Conservation (phyloP, 1,140 invertebrate species). For the Drosophila fuyamai region DNA sequence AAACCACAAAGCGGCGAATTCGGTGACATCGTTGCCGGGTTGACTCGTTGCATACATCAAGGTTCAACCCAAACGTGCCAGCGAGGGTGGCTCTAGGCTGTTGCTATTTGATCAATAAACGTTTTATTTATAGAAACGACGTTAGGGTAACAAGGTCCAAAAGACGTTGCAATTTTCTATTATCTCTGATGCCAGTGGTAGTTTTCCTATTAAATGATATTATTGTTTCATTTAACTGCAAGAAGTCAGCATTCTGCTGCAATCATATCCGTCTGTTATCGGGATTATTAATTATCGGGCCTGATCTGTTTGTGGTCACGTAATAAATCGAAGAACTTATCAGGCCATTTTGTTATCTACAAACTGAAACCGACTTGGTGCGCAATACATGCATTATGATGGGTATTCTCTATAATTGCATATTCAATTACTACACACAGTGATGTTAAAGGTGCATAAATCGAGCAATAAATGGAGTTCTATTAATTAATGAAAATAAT, state of each 20-base stretch:
- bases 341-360: neutral
- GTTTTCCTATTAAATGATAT: slow-evolving; percentile 2
- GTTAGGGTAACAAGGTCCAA: slow-evolving; percentile 24
- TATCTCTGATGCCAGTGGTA: slow-evolving; percentile 5
- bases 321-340: slow-evolving; percentile 26
- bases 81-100: slow-evolving; percentile 28
- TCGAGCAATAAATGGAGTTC: slow-evolving; percentile 1
- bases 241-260: slow-evolving; percentile 1
- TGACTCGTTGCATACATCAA: slow-evolving; percentile 39
- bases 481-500: slow-evolving; percentile 6
- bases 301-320: slow-evolving; percentile 17
- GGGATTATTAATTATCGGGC: slow-evolving; percentile 1
- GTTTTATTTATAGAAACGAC: slow-evolving; percentile 61
- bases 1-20: slow-evolving; percentile 14
- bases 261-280: slow-evolving; percentile 10
- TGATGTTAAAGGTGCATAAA: neutral
- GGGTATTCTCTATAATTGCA: neutral
- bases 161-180: slow-evolving; percentile 23
- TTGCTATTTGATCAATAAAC: slow-evolving; percentile 74
- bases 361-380: neutral
- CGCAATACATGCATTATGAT: slow-evolving; percentile 13
- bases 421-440: slow-evolving; percentile 5
- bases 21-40: slow-evolving; percentile 44
- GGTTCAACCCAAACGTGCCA: slow-evolving; percentile 45
- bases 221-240: slow-evolving; percentile 24